phyloP scores from a whole-genome alignment of 2,888 invertebrate genomes.

The Dasypolia templi region DNA sequence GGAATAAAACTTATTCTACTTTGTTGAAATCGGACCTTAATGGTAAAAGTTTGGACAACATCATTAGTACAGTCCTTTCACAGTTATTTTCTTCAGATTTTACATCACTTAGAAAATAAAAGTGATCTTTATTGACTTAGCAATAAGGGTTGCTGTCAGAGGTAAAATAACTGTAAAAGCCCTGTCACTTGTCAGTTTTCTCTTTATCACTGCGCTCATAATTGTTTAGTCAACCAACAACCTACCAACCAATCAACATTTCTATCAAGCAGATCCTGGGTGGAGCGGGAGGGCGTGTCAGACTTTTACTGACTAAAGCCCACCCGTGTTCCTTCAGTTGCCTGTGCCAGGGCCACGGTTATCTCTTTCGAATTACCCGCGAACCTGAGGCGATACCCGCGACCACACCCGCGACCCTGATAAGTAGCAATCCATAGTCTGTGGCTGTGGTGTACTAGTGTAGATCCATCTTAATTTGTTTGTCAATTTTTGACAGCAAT shows the following conservation, averaged over 20 bases:
- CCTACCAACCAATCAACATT: neutral
- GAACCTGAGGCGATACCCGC: too few species aligned
- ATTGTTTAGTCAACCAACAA: neutral
- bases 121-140: neutral
- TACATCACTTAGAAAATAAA: neutral
- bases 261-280: too few species aligned
- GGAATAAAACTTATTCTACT: too few species aligned
- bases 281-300: too few species aligned
- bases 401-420: too few species aligned
- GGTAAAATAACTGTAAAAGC: neutral
- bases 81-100: neutral
- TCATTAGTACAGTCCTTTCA: too few species aligned
- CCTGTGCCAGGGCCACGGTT: too few species aligned
- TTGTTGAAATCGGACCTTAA: too few species aligned
- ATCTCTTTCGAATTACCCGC: too few species aligned
- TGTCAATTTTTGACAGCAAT: constrained; percentile 10
- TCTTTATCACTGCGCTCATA: neutral
- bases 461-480: neutral
- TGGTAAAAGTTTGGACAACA: too few species aligned
- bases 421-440: neutral
- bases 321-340: too few species aligned
- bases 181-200: neutral
- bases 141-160: neutral
- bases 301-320: too few species aligned
- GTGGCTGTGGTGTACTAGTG: neutral